phyloP scores from a whole-genome alignment of 1,140 invertebrate genomes.

The Ceratina calcarata region DNA sequence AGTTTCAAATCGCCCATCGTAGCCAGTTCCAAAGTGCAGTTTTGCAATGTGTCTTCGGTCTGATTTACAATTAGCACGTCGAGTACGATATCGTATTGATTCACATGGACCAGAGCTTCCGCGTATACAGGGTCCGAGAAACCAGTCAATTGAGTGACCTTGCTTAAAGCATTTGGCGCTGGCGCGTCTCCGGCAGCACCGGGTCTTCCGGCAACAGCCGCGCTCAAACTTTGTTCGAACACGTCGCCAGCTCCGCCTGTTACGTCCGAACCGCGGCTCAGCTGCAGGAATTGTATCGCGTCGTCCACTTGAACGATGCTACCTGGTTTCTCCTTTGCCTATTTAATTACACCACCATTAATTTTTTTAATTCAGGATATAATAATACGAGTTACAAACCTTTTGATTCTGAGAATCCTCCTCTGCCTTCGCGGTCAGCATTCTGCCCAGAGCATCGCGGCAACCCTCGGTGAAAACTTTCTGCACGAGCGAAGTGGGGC shows the following conservation, averaged over 20 bases:
- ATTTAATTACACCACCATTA: not conserved
- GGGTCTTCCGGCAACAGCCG: constrained; percentile 89
- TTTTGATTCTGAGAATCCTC: constrained; percentile 84
- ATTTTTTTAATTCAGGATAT: not conserved
- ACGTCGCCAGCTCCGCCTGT: constrained; percentile 92
- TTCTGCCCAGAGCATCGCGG: constrained; percentile 89
- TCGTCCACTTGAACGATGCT: constrained; percentile 91
- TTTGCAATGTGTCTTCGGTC: constrained; percentile 98
- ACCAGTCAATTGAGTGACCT: constrained; percentile 99
- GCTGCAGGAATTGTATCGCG: constrained; percentile 92
- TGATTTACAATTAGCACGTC: constrained; percentile 99
- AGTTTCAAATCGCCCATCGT: constrained; percentile 98
- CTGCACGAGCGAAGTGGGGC: constrained; percentile 85
- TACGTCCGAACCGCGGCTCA: constrained; percentile 86
- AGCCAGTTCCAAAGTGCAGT: constrained; percentile 97
- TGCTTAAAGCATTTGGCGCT: constrained; percentile 85
- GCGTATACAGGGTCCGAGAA: constrained; percentile 99
- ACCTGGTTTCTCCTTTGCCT: constrained; percentile 87
- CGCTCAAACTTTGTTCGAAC: constrained; percentile 96
- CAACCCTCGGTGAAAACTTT: constrained; percentile 91
- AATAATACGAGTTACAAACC: constrained; percentile 63
- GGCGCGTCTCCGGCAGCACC: constrained; percentile 79
- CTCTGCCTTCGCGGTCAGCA: constrained; percentile 91
- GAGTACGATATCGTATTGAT: constrained; percentile 99
- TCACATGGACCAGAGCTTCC: constrained; percentile 99